Evolutionary conservation across 2,888 invertebrate species (phyloP), one percentile per base, ranked within the genome.

Genomic region (Acheta domesticus): DNA sequence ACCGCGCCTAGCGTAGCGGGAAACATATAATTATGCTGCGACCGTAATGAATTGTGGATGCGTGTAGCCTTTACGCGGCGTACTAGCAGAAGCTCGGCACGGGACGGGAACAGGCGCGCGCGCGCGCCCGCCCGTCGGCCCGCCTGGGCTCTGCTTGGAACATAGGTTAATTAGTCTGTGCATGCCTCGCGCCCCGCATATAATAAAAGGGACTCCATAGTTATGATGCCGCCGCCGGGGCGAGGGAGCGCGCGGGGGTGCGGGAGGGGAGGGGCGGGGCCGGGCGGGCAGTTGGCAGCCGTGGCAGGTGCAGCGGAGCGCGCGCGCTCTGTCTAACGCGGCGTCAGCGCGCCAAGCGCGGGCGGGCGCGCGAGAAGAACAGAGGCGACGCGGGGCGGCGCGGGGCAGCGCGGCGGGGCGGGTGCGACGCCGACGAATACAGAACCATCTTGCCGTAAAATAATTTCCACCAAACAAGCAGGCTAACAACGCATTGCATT

Each of bases 11-110:
- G 14, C 62, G 16, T 62, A 16, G 62, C 62, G 62, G 62, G 62
- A 62, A 62, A 62, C 62, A 62, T 62, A 62, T 62, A 62, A 62
- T 62, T 62, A 62, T 62, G 62, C 62, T n/a, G n/a, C 62, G 62
- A 62, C 62, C 62, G 62, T 62, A 62, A 62, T 62, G 62, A 62
- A 62, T 62, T 62, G 62, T 62, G 62, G 62, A 62, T 62, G 62
- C 62, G 62, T 62, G 62, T n/a, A 62, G n/a, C 62, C 62, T 62
- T 62, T 16, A 16, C 16, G 3, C 62, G 62, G n/a, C 62, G 62
- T 14, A 36, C 5, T 36, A 36, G 36, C 36, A 36, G 36, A 8
- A 36, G 5, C 36, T 36, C 36, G 36, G 36, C 36, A 36, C 36
- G 36, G 36, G 36, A 36, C 36, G 36, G 8, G 36, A 8, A 8